Percentiles rank a stretch among this genome's conserved stretches.
These are phyloP conservation scores for Falco berigora DNA, from an alignment of 2,797 vertebrate genomes.

Conservation along the genomic window DNA sequence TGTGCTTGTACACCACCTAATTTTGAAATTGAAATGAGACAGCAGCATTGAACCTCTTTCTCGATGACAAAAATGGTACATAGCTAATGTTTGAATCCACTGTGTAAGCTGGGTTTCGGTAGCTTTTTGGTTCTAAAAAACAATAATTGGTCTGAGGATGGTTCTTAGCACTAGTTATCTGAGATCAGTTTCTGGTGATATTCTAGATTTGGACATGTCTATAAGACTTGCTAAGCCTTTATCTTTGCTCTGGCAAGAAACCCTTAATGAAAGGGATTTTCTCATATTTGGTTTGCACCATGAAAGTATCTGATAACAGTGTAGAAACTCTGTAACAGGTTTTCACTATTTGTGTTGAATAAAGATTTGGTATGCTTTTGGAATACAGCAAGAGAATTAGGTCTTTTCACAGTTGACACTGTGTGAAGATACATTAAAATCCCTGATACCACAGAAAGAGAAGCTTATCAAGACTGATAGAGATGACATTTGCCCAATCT, in stretches of 20 bases:
- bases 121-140: background rate
- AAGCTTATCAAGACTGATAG: background rate
- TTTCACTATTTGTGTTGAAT: background rate
- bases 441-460: background rate
- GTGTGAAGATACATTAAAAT: background rate
- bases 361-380: background rate
- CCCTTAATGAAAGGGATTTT: background rate
- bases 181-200: background rate
- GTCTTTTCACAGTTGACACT: background rate
- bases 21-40: background rate
- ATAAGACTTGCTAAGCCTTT: background rate
- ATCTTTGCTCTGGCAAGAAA: background rate
- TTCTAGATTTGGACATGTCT: background rate
- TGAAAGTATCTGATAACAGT: background rate
- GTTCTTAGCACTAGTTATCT: background rate
- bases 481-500: background rate
- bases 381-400: background rate
- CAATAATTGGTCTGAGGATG: background rate
- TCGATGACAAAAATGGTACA: background rate
- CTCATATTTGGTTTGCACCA: background rate
- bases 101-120: background rate
- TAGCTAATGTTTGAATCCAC: background rate
- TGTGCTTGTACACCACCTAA: background rate
- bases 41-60: background rate
- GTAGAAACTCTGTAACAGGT: background rate